Evolutionary conservation across 2,113 vertebrate genomes (phyloP), one percentile per base, ranked within the genome.

Genomic region (Morone saxatilis): DNA sequence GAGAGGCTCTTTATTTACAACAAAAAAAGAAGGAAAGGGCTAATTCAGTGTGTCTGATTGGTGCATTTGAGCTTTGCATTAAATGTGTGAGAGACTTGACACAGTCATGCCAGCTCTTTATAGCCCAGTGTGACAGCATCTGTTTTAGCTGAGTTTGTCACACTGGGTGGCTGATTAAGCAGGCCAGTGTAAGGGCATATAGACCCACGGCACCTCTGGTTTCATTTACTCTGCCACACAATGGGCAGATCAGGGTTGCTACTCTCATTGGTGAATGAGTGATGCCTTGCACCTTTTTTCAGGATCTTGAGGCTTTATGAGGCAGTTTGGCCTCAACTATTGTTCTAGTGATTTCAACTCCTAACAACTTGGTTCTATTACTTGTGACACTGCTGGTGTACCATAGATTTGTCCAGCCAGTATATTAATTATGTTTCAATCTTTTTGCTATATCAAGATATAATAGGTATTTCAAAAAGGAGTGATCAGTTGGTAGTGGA

Each of bases 151-250:
- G 81, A 67, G 51, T 71, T 72, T 86, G 83, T 88, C 89, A 68
- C 87, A 83, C 73, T 76, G 53, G 91, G 89, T 81, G 87, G 89
- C 81, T 88, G 91, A 89, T 86, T 85, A 78, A 86, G 71, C 67
- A 70, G 57, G 22, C 71, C 76, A 47, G 69, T 80, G 79, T 85
- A 76, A 81, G 54, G 72, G 56, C 62, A 53, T n/a, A 76, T 20
- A 83, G 76, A 81, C 76, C 71, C 17, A 6, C 8, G 12, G 7
- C 2, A 31, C 81, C 72, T 70, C 31, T 14, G 66, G 17, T 69
- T 85, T 83, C 70, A 76, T 80, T 86, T 63, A 31, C 59, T 80
- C 70, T 63, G 47, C 78, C 73, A 67, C 78, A 86, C 78, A 62
- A 83, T 69, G 62, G 17, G 72, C 80, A 66, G 72, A 51, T 17